Conservation (phyloP, 2,113 vertebrate species). For the Psephotus haematonotus region DNA sequence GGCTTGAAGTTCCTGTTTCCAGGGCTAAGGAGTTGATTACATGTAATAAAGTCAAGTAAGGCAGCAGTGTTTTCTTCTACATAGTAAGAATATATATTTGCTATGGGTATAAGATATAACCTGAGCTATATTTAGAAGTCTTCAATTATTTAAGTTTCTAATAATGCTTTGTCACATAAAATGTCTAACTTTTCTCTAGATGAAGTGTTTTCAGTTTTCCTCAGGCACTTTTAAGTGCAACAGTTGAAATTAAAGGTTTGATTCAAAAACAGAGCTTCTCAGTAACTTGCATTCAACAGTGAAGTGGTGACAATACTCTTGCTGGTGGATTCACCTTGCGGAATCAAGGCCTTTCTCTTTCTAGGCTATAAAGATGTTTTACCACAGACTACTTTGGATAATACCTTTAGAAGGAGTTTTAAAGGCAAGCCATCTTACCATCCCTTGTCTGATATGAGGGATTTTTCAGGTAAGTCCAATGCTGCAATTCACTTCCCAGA, state of each 20-base stretch:
- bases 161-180: neutral
- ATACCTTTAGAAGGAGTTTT: neutral
- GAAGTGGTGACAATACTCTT: neutral
- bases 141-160: neutral
- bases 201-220: neutral
- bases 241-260: neutral
- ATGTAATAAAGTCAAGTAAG: neutral
- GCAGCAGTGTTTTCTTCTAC: neutral
- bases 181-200: neutral
- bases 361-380: neutral
- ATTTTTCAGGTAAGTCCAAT: neutral
- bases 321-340: neutral
- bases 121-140: neutral
- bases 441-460: neutral
- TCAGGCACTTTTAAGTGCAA: neutral
- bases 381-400: neutral
- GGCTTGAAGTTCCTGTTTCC: neutral
- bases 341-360: neutral
- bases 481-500: neutral
- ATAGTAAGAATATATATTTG: neutral
- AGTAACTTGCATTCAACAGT: neutral
- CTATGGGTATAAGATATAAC: neutral
- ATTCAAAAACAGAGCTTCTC: neutral
- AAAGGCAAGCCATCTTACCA: neutral
- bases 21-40: neutral